Evolutionary conservation across 2,888 invertebrate species (phyloP).

Genomic region (Kuschelorhynchus macadamiae): DNA sequence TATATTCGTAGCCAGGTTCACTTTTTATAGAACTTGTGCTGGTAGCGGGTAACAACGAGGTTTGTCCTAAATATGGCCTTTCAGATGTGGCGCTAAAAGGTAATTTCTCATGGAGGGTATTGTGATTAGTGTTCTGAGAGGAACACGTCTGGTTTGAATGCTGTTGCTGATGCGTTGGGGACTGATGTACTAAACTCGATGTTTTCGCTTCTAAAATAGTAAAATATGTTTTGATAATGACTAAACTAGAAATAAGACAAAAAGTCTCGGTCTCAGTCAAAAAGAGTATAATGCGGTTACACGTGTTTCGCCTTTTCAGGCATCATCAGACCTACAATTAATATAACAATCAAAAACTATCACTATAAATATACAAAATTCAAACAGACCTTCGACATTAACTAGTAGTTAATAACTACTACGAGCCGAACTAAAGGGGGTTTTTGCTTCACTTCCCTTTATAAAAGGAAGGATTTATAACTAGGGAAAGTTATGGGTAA

Average conservation of each 20-base stretch:
- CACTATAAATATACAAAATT: too few relatives aligned
- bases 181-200: conserved; percentile 41
- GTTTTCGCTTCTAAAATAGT: conserved; percentile 64
- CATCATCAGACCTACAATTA: too few relatives aligned
- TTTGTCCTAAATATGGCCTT: conserved; percentile 73
- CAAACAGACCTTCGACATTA: too few relatives aligned
- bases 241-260: neutral
- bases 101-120: conserved; percentile 56
- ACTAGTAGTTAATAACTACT: too few relatives aligned
- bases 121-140: conserved; percentile 49
- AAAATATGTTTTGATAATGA: neutral
- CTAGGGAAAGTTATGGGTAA: too few relatives aligned
- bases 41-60: conserved; percentile 71
- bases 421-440: too few relatives aligned
- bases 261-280: too few relatives aligned
- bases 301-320: too few relatives aligned
- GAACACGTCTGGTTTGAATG: conserved; percentile 51
- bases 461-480: too few relatives aligned
- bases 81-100: conserved; percentile 56
- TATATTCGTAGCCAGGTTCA: conserved; percentile 68
- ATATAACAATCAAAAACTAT: too few relatives aligned
- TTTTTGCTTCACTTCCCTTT: too few relatives aligned
- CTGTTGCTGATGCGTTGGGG: conserved; percentile 56
- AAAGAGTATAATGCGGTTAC: too few relatives aligned
- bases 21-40: conserved; percentile 66